Evolutionary conservation across 2,113 vertebrate genomes (phyloP).

Genomic region (Pelvicachromis taeniatus): DNA sequence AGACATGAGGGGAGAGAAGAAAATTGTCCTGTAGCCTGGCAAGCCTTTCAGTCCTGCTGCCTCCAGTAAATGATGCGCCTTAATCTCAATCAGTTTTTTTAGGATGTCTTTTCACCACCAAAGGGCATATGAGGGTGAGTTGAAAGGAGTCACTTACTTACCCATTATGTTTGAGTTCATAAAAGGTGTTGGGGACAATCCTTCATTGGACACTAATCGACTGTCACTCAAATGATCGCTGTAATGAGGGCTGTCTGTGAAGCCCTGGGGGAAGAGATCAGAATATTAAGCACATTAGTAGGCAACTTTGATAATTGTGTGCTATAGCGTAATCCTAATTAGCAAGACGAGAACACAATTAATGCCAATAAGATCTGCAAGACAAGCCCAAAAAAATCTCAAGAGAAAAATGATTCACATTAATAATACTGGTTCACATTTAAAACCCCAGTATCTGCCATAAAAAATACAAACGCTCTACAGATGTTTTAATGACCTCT

Average conservation of each 20-base stretch:
- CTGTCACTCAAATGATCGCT: constrained; percentile 97
- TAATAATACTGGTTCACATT: neutral
- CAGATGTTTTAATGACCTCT: neutral
- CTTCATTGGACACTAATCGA: constrained; percentile 97
- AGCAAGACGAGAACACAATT: constrained; percentile 71
- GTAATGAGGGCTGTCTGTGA: constrained; percentile 97
- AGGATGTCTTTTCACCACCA: constrained; percentile 56
- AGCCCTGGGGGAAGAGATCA: constrained; percentile 89
- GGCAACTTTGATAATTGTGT: constrained; percentile 80
- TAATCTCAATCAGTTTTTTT: constrained; percentile 52
- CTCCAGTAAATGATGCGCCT: constrained; percentile 60
- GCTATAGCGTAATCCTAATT: constrained; percentile 81
- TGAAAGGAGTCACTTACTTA: constrained; percentile 87
- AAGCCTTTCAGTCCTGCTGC: constrained; percentile 22
- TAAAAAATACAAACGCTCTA: neutral
- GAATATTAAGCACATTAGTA: constrained; percentile 88
- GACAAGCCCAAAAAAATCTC: neutral
- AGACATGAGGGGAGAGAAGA: constrained; percentile 29
- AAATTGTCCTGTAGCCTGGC: constrained; percentile 8
- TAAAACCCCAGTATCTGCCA: neutral
- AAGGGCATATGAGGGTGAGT: constrained; percentile 72
- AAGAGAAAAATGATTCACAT: neutral
- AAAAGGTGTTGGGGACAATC: constrained; percentile 98
- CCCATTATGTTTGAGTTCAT: constrained; percentile 97
- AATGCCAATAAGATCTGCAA: constrained; percentile 57